These are phyloP conservation scores for rabbit (Oryctolagus cuniculus) DNA, from an alignment of 2,113 vertebrate species.

Conservation along the genomic window DNA sequence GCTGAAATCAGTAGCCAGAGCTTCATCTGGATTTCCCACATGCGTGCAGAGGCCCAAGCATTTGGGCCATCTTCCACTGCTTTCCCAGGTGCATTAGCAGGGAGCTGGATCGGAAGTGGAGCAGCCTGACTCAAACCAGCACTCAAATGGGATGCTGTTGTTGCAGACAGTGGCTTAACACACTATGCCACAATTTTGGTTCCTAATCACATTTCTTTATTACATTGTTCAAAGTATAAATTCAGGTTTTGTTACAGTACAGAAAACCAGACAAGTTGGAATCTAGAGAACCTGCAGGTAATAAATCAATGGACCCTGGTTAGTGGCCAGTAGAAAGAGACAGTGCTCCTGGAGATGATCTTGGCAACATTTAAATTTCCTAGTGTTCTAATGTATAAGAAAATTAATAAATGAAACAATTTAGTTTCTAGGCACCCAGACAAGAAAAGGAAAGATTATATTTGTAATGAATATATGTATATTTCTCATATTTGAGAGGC, in stretches of 20 bases:
- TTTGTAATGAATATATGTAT: neutral
- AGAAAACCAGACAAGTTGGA: neutral
- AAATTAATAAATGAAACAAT: neutral
- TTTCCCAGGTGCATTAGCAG: no score
- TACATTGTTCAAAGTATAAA: neutral
- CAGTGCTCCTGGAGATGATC: neutral
- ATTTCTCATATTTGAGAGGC: neutral
- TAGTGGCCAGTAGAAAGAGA: neutral
- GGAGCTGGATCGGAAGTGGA: no score
- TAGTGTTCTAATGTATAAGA: neutral
- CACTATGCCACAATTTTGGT: no score
- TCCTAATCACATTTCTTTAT: neutral
- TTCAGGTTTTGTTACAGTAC: neutral
- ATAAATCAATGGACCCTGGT: neutral
- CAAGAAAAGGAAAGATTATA: neutral
- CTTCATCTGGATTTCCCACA: no score
- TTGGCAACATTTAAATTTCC: neutral
- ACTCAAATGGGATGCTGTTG: no score
- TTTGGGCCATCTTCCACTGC: no score
- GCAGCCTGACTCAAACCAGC: no score
- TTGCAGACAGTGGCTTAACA: no score
- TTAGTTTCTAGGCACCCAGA: neutral
- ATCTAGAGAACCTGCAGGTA: neutral
- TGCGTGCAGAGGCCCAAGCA: no score
- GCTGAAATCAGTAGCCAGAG: no score